Conservation (phyloP, 2,888 invertebrate species). For the Macroteleia sp. region DNA sequence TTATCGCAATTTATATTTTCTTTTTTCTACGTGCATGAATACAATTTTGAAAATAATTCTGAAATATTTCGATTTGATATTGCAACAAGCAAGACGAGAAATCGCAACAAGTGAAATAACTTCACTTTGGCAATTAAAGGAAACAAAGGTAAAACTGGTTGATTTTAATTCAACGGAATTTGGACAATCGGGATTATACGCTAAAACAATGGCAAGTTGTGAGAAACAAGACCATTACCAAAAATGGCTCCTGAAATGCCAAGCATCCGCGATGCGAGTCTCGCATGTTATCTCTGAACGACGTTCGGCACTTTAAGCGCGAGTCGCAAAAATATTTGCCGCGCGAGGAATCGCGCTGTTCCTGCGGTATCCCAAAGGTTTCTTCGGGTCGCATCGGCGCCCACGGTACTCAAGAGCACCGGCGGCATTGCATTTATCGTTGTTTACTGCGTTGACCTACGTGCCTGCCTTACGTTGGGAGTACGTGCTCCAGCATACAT, state of each 20-base stretch:
- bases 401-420: constrained; percentile 58
- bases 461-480: constrained; percentile 61
- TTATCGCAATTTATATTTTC: no score
- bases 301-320: constrained; percentile 71
- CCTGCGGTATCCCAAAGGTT: constrained; percentile 59
- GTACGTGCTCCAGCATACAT: constrained; percentile 66
- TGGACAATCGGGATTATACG: constrained; percentile 42
- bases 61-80: no score
- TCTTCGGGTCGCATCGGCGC: constrained; percentile 57
- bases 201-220: constrained; percentile 56
- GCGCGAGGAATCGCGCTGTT: constrained; percentile 55
- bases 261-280: constrained; percentile 51
- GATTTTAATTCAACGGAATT: constrained; percentile 56
- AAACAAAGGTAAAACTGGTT: constrained; percentile 9
- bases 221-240: constrained; percentile 60
- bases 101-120: no score
- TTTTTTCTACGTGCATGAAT: no score
- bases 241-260: constrained; percentile 66
- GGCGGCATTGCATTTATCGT: constrained; percentile 64
- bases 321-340: constrained; percentile 70
- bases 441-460: constrained; percentile 66
- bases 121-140: background rate
- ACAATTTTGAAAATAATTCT: no score
- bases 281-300: constrained; percentile 62
- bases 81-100: no score